Base-by-base conservation (phyloP, 1,140 invertebrate species). In the Drosophila fuyamai region DNA sequence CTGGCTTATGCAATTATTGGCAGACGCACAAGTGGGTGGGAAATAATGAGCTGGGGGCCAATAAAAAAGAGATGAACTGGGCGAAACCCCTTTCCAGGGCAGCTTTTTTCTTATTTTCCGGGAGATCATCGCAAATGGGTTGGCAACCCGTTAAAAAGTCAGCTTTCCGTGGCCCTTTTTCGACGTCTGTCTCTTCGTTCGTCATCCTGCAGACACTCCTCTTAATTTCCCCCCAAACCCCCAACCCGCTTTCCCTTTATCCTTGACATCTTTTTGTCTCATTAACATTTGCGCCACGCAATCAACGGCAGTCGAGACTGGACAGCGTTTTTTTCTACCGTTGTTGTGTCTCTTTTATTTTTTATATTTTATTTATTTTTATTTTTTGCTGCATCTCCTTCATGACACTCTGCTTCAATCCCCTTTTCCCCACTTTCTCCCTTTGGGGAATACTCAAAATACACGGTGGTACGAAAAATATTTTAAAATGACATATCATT, bases 261-360 rank as follows among this genome's bases (percentile, higher is more conserved):
- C 44, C 44, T 68, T 78, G 67, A 78, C 75, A 57, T 82, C 63
- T 71, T 73, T 75, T 75, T 82, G 68, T 75, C 65, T 79, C 59
- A 83, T 83, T 83, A 83, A 65, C 76, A 83, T 81, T 81, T 65
- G 67, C 47, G 79, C 35, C 65, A 59, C 72, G 65, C 57, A 76
- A 79, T 74, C 70, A 70, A 62, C 60, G 16, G 53, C 59, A 46
- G 55, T 40, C 47, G 62, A 41, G 65, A 73, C 40, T 63, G 58
- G 51, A 50, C 51, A 41, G 38, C n/a, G 12, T 18, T 38, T 53
- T 53, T 27, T 53, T 47, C 10, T 9, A 5, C n/a, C n/a, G 23
- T 14, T 51, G 13, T 27, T 23, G 35, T 16, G n/a, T 16, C 8
- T 14, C 5, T 41, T 23, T 23, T 23, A 4, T 23, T 23, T 23